phyloP scores from a whole-genome alignment of 2,113 vertebrate genomes.

The Chinchilla lanigera region DNA sequence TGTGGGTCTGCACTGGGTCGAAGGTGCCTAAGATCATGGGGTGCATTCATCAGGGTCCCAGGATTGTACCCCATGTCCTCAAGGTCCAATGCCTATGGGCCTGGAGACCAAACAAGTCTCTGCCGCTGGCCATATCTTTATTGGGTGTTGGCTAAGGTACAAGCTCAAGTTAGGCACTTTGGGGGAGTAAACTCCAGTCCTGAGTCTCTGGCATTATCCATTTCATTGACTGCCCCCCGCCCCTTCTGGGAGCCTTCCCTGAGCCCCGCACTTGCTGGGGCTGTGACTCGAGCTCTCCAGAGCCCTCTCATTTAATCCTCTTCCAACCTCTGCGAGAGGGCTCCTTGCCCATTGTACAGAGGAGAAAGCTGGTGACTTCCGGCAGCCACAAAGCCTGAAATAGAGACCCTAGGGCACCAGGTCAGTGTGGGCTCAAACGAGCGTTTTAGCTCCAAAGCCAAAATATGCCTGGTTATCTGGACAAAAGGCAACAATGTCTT shows the following conservation, averaged over 20 bases:
- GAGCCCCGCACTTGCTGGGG: not conserved
- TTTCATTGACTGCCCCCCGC: not conserved
- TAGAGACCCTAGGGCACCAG: not conserved
- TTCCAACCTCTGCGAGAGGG: not conserved
- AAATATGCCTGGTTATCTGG: not conserved
- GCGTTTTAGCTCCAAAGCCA: not conserved
- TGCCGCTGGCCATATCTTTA: not conserved
- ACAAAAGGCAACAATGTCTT: not conserved
- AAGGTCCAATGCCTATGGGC: not conserved
- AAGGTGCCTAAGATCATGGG: not conserved
- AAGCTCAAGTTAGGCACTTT: not conserved
- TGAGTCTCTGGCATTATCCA: not conserved
- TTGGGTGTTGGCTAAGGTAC: not conserved
- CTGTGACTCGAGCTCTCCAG: rapidly evolving
- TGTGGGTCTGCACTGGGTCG: rapidly evolving
- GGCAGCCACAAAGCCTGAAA: not conserved
- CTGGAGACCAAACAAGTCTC: not conserved
- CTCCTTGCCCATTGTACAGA: not conserved
- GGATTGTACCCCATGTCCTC: not conserved
- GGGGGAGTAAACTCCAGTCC: not conserved
- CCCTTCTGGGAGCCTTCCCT: not conserved
- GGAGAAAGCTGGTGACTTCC: not conserved
- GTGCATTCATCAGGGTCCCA: not conserved
- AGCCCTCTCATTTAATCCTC: not conserved
- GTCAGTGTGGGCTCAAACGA: not conserved